Evolutionary conservation across 2,888 invertebrate genomes (phyloP), one percentile per base, ranked within the genome.

Genomic region (Andrena camellia): DNA sequence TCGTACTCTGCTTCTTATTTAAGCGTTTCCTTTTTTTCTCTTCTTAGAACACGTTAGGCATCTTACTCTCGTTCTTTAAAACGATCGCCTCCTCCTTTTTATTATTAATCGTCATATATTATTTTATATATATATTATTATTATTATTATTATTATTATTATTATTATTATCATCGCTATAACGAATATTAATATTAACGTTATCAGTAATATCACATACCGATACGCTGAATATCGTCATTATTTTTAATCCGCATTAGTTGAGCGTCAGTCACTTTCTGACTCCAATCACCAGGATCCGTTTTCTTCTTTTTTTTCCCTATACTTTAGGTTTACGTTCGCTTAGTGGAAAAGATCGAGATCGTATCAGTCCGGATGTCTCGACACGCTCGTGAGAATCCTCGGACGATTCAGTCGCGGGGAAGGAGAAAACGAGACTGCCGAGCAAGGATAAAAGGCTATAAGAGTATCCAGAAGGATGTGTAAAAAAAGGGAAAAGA

Each of bases 361-460:
- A 83, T 84, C 29, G 62, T 83, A 82, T 85, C 84, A 80, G 73
- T 87, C 86, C 87, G 87, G 87, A 85, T 81, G 75, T 81, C 76
- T 72, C 80, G 77, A 64, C 77, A 71, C 33, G 78, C 81, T 81
- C 75, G 78, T 66, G 80, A 69, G 76, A 54, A 63, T 64, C 68
- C 71, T 73, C 52, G 78, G 29, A 64, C n/a, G 59, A 78, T 72
- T 50, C 42, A 20, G 54, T 31, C 8, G 35, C n/a, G 48, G 59
- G 23, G 48, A 52, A 10, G 10, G 7, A 23, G n/a, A 48, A 33
- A 60, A 64, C 17, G 13, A 7, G 20, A 50, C 4, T 35, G 23
- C 1, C 26, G 62, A 52, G 54, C 62, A n/a, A 13, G 66, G 35
- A 72, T 52, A 54, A 17, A 48, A 10, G 50, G 42, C 7, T 10